Evolutionary conservation across 2,797 vertebrate genomes (phyloP), one percentile per base, ranked within the genome.

Genomic region (Lepus oiostolus): DNA sequence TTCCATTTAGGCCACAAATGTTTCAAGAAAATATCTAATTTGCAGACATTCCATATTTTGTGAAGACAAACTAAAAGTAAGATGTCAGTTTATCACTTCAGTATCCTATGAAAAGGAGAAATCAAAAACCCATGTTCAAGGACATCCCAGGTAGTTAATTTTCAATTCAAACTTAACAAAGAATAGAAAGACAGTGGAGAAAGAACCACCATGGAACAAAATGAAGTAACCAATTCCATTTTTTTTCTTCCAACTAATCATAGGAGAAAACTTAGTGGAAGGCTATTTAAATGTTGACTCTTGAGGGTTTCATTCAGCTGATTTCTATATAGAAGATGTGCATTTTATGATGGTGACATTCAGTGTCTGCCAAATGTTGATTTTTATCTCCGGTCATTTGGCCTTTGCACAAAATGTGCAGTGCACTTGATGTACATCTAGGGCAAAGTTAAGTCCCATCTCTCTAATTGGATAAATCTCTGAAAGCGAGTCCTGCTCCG

Each of bases 1-100:
- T 72, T 93, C 35, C 11, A 60, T 72, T 90, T 60, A 88, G 32
- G 32, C 21, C 22, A 91, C 24, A 85, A 85, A 17, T 14, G 10
- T 72, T 96, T 86, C 32, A 91, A 58, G 32, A 75, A 93, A 91
- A 77, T 28, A 32, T n/a, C 50, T 47, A 67, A 81, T 80, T 88
- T 93, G 24, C 80, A 76, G 93, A 81, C 62, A 71, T 75, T 87
- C 87, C 5, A 26, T 79, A 52, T 81, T n/a, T 81, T 67, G 14
- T 71, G 38, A 94, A 24, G n/a, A 80, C 42, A 89, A 85, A 77
- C 50, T 89, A 54, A 72, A 76, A 89, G 26, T 32, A 77, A 87
- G 83, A 80, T 28, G 30, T 65, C 22, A 80, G 47, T 90, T 91
- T 38, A 30, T 13, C 4, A 58, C 14, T 65, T 76, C 4, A 60